Evolutionary conservation across 2,888 invertebrate genomes (phyloP).

Genomic region (Strigamia transsilvanica): DNA sequence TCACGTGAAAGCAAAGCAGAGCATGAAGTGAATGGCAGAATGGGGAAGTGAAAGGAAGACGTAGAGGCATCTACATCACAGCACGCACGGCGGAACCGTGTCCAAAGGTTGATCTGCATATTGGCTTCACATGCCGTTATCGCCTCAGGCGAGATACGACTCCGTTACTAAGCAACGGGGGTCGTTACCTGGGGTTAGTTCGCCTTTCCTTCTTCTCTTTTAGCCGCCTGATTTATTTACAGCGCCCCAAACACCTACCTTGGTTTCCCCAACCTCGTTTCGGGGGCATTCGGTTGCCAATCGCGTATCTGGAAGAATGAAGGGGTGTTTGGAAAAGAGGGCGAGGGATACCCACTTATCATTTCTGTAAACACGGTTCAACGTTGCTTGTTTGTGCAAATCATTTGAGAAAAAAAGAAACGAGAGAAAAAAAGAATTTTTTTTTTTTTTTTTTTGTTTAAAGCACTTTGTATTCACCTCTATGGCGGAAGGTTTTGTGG

Average conservation of each 20-base stretch:
- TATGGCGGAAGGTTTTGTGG: neutral
- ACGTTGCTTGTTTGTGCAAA: constrained; percentile 24
- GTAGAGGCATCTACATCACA: neutral
- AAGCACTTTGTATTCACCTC: constrained; percentile 17
- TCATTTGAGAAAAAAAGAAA: neutral
- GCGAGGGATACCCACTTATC: constrained; percentile 10
- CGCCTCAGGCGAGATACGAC: constrained; percentile 10
- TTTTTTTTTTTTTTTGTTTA: constrained; percentile 5
- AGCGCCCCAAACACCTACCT: constrained; percentile 35
- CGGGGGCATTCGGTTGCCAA: constrained; percentile 45
- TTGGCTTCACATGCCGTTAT: constrained; percentile 48
- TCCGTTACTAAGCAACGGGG: constrained; percentile 26
- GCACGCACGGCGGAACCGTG: neutral
- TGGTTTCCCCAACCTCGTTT: constrained; percentile 43
- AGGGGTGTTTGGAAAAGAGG: neutral
- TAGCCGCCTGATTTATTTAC: constrained; percentile 49
- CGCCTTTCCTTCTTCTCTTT: constrained; percentile 23
- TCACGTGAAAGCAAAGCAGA: neutral
- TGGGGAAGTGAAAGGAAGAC: neutral
- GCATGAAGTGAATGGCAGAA: neutral
- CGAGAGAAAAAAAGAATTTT: neutral
- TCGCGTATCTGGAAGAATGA: constrained; percentile 40
- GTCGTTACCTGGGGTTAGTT: constrained; percentile 45
- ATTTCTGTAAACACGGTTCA: constrained; percentile 32
- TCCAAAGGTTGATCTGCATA: constrained; percentile 48